A percentile compares a stretch with the other conserved stretches of the same genome.
Conservation (phyloP, 2,113 vertebrate species). For the Daboia siamensis region DNA sequence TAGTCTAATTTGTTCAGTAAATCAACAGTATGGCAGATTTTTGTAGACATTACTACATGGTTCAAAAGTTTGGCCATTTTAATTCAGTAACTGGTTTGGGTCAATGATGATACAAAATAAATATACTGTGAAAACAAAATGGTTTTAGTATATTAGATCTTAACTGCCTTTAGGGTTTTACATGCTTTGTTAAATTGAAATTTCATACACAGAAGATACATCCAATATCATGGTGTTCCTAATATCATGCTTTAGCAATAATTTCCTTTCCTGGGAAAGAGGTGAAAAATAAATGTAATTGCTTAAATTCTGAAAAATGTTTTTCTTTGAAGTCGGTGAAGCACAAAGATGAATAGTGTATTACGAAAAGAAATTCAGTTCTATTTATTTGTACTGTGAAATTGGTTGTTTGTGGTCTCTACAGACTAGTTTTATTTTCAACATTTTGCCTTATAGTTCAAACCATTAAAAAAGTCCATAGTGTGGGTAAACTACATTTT, state of each 20-base stretch:
- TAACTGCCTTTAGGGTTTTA: constrained; percentile 60
- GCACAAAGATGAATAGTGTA: constrained; percentile 74
- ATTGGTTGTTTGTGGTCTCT: constrained; percentile 72
- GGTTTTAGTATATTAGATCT: constrained; percentile 45
- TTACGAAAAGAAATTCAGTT: constrained; percentile 74
- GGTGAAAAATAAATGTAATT: constrained; percentile 71
- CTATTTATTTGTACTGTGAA: constrained; percentile 77
- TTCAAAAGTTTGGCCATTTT: constrained; percentile 33
- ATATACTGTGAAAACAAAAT: constrained; percentile 65
- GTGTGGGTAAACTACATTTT: constrained; percentile 37
- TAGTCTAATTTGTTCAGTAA: constrained; percentile 28
- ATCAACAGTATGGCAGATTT: constrained; percentile 10
- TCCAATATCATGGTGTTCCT: constrained; percentile 60
- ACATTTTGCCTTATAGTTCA: constrained; percentile 41
- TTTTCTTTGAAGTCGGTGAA: constrained; percentile 73
- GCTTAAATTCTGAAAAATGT: constrained; percentile 71
- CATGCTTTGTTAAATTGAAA: constrained; percentile 72
- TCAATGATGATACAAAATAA: constrained; percentile 60
- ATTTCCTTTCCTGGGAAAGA: constrained; percentile 59
- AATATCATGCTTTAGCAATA: constrained; percentile 67
- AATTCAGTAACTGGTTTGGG: constrained; percentile 61
- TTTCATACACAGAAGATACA: constrained; percentile 64
- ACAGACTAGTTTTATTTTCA: constrained; percentile 62
- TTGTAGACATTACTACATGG: constrained; percentile 26
- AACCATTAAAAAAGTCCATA: constrained; percentile 40